Evolutionary conservation across 2,888 invertebrate genomes (phyloP), one percentile per base, ranked within the genome.

Genomic region (Chymomyza procnemis): DNA sequence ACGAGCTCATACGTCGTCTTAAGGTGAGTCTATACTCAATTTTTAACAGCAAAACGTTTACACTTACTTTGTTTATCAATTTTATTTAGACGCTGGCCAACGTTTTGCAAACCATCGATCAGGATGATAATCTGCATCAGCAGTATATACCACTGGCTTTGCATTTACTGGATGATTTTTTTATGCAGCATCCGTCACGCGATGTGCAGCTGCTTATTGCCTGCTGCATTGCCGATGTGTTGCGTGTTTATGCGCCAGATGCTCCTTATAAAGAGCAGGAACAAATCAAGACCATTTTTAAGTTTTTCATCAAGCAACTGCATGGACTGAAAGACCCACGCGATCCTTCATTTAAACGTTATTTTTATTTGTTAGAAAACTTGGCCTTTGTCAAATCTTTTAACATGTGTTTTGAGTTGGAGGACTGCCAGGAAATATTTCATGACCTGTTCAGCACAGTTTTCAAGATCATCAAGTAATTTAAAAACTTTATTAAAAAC

Each of bases 371-470:
- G 60, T 92, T 99, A 66, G 99, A 99, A 92, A 99, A 99, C 92
- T 92, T 99, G 83, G 98, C 98, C 0, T 98, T 97, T 91, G 98
- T 99, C 47, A 99, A 99, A 91, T 97, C 98, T 0, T 99, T 99
- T 91, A 99, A 99, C 91, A 99, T 99, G 95, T 99, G 98, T 91
- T 97, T 99, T 89, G 99, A 99, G 90, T 92, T 99, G 67, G 99
- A 99, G 90, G 98, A 99, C 92, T 97, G 97, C 85, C 98, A 98
- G 91, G 97, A 98, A 91, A 97, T 99, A 85, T 98, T 99, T 92
- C 97, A 97, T 88, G 95, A 95, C 14, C 93, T 99, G 1, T 99
- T 98, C 92, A 95, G 95, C 66, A 93, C 98, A 63, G 97, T 99
- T 94, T 99, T 99, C 90, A 96, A 95, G 91, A 97, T 98, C 91